A percentile compares a stretch with the other conserved stretches of the same genome.
These are phyloP conservation scores for Masticophis lateralis DNA, from an alignment of 2,797 vertebrate species.

Conservation along the genomic window DNA sequence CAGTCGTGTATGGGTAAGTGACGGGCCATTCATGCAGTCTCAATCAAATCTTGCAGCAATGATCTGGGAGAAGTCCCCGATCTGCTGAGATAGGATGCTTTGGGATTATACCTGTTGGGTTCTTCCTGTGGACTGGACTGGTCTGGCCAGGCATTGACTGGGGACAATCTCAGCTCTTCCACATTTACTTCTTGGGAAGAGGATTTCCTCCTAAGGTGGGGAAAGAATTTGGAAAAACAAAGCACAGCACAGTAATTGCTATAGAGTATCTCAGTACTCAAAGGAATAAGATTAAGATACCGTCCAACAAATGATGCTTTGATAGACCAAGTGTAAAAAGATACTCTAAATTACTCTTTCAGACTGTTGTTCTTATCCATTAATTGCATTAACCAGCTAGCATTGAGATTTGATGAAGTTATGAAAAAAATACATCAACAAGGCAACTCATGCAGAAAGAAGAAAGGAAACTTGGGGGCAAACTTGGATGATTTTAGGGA, in stretches of 20 bases:
- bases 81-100: background rate
- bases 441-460: background rate
- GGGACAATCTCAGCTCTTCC: slow-evolving; percentile 63
- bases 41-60: background rate
- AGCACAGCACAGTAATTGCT: background rate
- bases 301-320: background rate
- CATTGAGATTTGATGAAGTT: background rate
- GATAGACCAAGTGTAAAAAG: background rate
- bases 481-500: background rate
- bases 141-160: slow-evolving; percentile 70
- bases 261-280: background rate
- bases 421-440: background rate
- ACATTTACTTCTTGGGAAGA: slow-evolving; percentile 59
- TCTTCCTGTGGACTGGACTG: slow-evolving; percentile 40
- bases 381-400: background rate
- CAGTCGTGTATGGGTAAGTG: background rate
- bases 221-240: background rate
- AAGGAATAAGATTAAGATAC: background rate
- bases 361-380: too few relatives aligned
- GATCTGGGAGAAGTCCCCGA: background rate
- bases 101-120: slow-evolving; percentile 23
- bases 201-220: slow-evolving; percentile 51
- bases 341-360: background rate
- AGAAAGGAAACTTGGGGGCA: background rate
- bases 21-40: background rate